Percentiles rank a stretch among this genome's conserved stretches.
These are phyloP conservation scores for Solenopsis fugax DNA, from an alignment of 1,140 invertebrate species.

Conservation along the genomic window DNA sequence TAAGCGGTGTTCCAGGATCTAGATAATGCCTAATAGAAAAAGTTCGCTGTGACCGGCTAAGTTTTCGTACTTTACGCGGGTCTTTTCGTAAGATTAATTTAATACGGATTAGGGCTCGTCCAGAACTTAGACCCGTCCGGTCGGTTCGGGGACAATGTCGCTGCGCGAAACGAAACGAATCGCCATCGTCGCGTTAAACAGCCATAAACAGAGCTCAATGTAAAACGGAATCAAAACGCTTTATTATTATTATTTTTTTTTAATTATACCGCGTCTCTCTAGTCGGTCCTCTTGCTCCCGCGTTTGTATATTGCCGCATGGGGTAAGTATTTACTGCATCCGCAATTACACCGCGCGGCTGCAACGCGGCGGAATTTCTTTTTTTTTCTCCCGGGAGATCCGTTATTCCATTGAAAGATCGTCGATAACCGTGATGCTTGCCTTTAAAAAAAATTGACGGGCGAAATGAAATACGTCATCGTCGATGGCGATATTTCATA, in stretches of 20 bases:
- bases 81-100: constrained; percentile 47
- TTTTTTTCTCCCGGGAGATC: constrained; percentile 66
- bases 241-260: background rate
- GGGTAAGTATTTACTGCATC: constrained; percentile 50
- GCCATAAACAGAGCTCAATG: background rate
- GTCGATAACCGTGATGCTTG: constrained; percentile 74
- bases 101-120: constrained; percentile 20
- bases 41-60: constrained; percentile 31
- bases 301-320: background rate
- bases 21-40: constrained; percentile 66
- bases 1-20: constrained; percentile 55
- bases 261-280: constrained; percentile 34
- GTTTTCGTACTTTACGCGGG: constrained; percentile 47
- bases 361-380: constrained; percentile 56
- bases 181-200: background rate
- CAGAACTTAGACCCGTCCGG: background rate
- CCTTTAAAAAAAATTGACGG: constrained; percentile 73
- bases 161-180: background rate
- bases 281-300: background rate
- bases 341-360: constrained; percentile 41
- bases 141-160: background rate
- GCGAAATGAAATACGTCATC: constrained; percentile 75
- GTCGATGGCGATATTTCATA: constrained; percentile 73
- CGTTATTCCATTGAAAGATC: constrained; percentile 73
- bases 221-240: constrained; percentile 22